Evolutionary conservation across 2,113 vertebrate genomes (phyloP), one percentile per base, ranked within the genome.

Genomic region (Pseudolaguvia tuberculata): DNA sequence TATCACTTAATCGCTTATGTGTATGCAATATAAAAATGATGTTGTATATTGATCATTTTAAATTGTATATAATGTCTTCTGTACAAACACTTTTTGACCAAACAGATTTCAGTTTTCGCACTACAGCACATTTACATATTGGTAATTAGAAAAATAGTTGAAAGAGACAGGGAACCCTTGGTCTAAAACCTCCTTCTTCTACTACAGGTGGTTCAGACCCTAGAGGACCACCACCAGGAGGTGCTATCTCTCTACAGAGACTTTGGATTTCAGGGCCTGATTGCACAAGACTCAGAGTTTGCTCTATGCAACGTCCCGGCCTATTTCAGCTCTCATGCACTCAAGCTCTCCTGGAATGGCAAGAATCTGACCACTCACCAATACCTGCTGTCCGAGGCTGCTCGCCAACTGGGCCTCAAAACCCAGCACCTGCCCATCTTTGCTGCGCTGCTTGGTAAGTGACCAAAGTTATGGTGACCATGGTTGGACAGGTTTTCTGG

Each of bases 181-280:
- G 17, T n/a, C 20, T 75, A 29, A 68, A 23, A 8, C 5, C 56
- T 66, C 25, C 39, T n/a, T 53, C 12, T 31, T 13, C 39, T 1
- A n/a, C 62, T 57, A 17, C 84, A 96, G 94, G 94, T 96, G 56
- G 93, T 95, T 70, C 94, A 96, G 89, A 96, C 93, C 50, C 85
- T 96, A 85, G 94, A 96, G 84, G 94, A 96, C 82, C 94, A 96
- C 85, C 94, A 96, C 88, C 92, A 94, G 90, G 94, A 96, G 89
- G 94, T 95, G 85, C 91, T 96, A 61, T 92, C 93, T 79, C 93
- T 95, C 70, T 96, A 95, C 84, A 90, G 92, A 81, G 94, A 95
- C 88, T 94, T 91, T 55, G 94, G 92, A 75, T 96, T 95, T 72
- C 91, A 94, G n/a, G 94, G 94, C 70, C 91, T 96, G 75, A 94